Conservation (phyloP, 2,113 vertebrate species). For the Takifugu bimaculatus region DNA sequence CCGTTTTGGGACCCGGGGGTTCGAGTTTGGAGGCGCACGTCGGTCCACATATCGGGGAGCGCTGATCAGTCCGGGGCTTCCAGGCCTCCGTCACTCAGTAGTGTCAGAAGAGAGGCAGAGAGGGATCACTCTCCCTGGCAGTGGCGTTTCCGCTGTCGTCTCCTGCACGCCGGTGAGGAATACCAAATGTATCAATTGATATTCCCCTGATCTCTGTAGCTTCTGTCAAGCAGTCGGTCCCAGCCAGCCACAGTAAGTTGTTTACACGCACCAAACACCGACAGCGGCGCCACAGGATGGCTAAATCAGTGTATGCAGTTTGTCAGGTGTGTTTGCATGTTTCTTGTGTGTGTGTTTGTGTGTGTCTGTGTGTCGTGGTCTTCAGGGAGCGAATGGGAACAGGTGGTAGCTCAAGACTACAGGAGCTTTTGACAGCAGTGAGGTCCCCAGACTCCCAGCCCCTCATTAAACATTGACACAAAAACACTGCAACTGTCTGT, state of each 20-base stretch:
- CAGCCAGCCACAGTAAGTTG: constrained; percentile 56
- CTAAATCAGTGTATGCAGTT: constrained; percentile 64
- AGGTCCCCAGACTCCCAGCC: constrained; percentile 73
- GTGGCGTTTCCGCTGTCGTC: constrained; percentile 59
- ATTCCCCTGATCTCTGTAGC: constrained; percentile 60
- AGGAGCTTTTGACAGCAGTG: constrained; percentile 73
- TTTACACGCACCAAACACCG: constrained; percentile 56
- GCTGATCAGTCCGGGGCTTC: constrained; percentile 35
- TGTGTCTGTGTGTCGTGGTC: constrained; percentile 40
- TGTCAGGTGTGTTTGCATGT: constrained; percentile 56
- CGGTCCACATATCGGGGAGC: constrained; percentile 17
- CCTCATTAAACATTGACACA: constrained; percentile 79
- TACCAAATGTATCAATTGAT: constrained; percentile 62
- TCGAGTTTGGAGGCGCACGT: constrained; percentile 4
- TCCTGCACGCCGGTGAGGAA: constrained; percentile 44
- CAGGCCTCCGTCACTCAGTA: constrained; percentile 49
- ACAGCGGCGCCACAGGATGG: constrained; percentile 57
- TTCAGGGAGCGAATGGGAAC: constrained; percentile 65
- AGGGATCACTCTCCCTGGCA: constrained; percentile 49
- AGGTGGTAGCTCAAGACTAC: constrained; percentile 74
- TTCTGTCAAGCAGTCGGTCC: constrained; percentile 51
- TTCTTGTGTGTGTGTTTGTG: constrained; percentile 33
- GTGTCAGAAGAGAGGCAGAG: constrained; percentile 43
- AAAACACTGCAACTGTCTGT: constrained; percentile 75
- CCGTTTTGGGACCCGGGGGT: constrained; percentile 24